Evolutionary conservation across 2,113 vertebrate genomes (phyloP), one percentile per base, ranked within the genome.

Genomic region (Columba janthina): DNA sequence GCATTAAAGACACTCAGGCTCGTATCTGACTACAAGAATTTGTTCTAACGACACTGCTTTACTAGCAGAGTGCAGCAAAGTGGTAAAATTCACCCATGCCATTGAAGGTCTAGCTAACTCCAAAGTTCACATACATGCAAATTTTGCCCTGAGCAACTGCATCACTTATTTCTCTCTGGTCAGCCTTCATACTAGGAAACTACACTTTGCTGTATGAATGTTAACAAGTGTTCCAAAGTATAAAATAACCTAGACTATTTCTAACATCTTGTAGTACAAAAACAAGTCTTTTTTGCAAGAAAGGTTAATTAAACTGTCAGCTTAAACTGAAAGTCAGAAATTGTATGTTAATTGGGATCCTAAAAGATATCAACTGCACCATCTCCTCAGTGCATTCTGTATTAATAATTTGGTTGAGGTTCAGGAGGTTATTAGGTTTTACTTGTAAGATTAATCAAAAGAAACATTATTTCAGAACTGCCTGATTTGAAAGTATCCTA

Each of bases 381-480:
- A 24, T 7, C 16, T 77, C 38, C 29, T 73, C 50, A 32, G 7
- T 4, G 5, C 0, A 0, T 50, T 25, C 58, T 44, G 17, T n/a
- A 66, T 54, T 58, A 71, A 56, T 36, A 69, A 57, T 16, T 42
- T 32, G 3, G 8, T 64, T 78, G 44, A 65, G 10, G 66, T 85
- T 69, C 58, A 57, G 24, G 56, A 58, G 6, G 3, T 9, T 53
- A 42, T 26, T 31, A 56, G 19, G 0, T 48, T 65, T 90, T 44
- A 22, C 15, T 56, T 62, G 3, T 12, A 74, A 77, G 12, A 53
- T 22, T 46, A 83, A 85, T 62, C 28, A 83, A 70, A 78, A 46
- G 1, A 85, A 67, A 38, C 5, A 14, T 64, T 31, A 60, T 61
- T 82, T 70, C 10, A 53, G 26, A 85, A 71, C 16, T 42, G 24